Evolutionary conservation across 1,140 invertebrate genomes (phyloP), one percentile per base, ranked within the genome.

Genomic region (Lepidurus couesii): DNA sequence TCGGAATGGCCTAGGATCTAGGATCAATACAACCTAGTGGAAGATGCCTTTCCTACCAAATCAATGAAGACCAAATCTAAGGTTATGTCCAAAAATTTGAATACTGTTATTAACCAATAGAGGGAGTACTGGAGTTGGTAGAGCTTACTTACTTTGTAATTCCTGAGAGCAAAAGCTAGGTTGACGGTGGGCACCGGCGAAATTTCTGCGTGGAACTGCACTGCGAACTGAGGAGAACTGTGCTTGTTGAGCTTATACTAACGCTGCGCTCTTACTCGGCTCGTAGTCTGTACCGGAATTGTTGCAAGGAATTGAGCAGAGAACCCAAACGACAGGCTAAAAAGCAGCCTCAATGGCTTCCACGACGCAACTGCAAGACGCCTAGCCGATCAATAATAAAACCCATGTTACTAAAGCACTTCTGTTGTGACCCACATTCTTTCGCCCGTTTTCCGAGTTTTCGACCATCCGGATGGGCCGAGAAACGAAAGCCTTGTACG

Each of bases 401-500:
- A 65, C 53, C 53, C 16, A 65, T 21, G 53, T 10, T 21, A 21
- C n/a, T 65, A 65, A 21, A 21, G n/a, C 53, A 65, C 53, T 65
- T 65, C 21, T 65, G 53, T 65, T 65, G 53, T 65, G 53, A 65
- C 53, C 53, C 53, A 65, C 53, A 65, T 65, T 65, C 53, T 16
- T 65, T 21, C 53, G 7, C 53, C 53, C 8, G 53, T n/a, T 7
- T 13, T 21, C 21, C 9, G 53, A 16, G 53, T 65, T 65, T 65
- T 65, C 13, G 34, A 34, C 3, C 34, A 34, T 34, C 34, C 34
- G 34, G 34, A 34, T 4, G 34, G 34, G 3, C 34, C 34, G 34
- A 34, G 34, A 34, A 34, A 34, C 53, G 53, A 65, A 65, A 65
- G n/a, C 13, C 21, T 65, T 65, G 53, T 16, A 4, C 53, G 8